Evolutionary conservation across 2,888 invertebrate species (phyloP), one percentile per base, ranked within the genome.

Genomic region (Aricia artaxerxes): DNA sequence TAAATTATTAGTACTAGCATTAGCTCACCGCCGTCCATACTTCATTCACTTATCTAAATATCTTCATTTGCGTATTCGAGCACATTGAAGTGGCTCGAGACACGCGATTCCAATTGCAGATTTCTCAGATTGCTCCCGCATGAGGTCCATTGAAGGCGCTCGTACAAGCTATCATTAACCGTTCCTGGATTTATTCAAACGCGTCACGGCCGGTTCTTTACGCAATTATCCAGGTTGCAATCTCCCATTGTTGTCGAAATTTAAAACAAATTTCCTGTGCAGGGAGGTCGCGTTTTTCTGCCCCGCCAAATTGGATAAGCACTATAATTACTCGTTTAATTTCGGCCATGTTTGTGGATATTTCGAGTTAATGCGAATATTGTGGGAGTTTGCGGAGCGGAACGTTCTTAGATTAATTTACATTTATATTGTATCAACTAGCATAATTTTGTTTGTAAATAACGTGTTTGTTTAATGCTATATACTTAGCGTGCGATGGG

Each of bases 191-290:
- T 92, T 91, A 91, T 91, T 88, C 89, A 84, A 81, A 83, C 86
- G 86, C 92, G 92, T 93, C 91, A 92, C 91, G 92, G 92, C 85
- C 85, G 85, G 89, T 91, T 90, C 90, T 89, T 89, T 88, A 88
- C 87, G 88, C 90, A 92, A 93, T 93, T 93, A 94, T 93, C 93
- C 89, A 83, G 86, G 86, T 88, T 86, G 88, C 90, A 86, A 94
- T 94, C 93, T 92, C 90, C 93, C 93, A 94, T 94, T 94, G 94
- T 94, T 93, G 92, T 93, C 90, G 93, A 94, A 93, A 92, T 93
- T 94, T 93, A 91, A 94, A 94, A 94, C 94, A 94, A 94, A 94
- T 94, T 94, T 93, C 92, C 92, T 92, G 91, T 90, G 87, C 88
- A 88, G 92, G 91, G 93, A 64, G 93, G 94, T 92, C 93, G 91